Base-by-base conservation (phyloP, 2,113 vertebrate species). In the Neolamprologus modestus region DNA sequence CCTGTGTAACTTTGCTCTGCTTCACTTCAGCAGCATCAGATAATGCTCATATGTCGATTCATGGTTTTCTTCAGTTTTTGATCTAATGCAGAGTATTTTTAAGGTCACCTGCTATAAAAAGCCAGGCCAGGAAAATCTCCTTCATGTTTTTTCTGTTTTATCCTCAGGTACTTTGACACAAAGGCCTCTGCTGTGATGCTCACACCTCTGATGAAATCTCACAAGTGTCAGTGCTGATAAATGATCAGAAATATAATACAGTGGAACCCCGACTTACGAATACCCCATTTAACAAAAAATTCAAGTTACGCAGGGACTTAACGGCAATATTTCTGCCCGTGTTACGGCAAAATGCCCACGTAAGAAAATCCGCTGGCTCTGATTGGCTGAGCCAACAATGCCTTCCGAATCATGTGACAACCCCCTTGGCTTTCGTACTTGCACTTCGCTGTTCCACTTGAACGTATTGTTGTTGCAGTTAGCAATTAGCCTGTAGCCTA, bases 361-460 rank as follows among this genome's bases (percentile, higher is more conserved):
- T 55, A 26, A 57, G 2, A 0, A 57, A 57, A 57, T 57, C 12
- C 4, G 21, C 54, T 14, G 0, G 1, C 54, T 57, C 24, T 57
- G 24, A 57, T 14, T 57, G 7, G 54, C 54, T 1, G 54, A 57
- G 1, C 54, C 24, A 40, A 40, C 54, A 57, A 57, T 59, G 55
- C 13, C 55, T 59, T 59, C 55, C 0, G 3, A 59, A 59, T 59
- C 55, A 59, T 59, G 24, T 59, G 55, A 4, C 55, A 28, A 1
- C 24, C 13, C 55, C 24, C 24, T 59, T 59, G 13, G 55, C 3
- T 59, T 59, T 59, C 1, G 0, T 4, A 59, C 55, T 59, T 59
- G 55, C 8, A 0, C 26, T 59, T 16, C 0, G 8, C 26, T 28
- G 55, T 59, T 31, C 55, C 3, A 9, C 55, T 59, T 28, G 26